Base-by-base conservation (phyloP, 2,888 invertebrate genomes). In the Monochamus alternatus region DNA sequence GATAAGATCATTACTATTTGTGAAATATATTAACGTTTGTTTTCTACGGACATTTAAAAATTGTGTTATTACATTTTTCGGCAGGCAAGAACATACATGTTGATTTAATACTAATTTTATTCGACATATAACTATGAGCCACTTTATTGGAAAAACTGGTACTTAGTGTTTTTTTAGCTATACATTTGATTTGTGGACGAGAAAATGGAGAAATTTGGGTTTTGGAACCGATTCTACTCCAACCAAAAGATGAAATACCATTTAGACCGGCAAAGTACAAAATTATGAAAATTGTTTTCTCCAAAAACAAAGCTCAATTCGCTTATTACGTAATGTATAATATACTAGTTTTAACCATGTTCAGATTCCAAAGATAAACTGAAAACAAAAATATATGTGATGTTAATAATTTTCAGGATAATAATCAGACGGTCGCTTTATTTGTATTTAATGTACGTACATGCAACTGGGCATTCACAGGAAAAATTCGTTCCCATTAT, bases 401-500 rank as follows among this genome's bases (percentile, higher is more conserved):
- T 22, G n/a, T n/a, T n/a, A n/a, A 22, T 22, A 22, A 22, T 69
- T 77, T 87, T 58, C 81, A 93, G 93, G 93, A 93, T 81, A 81
- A 81, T 5, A 88, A 89, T 8, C 88, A 87, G 81, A 91, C 91
- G 0, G 90, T 93, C 1, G 90, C 90, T 78, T 89, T 92, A 3
- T 89, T 91, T 82, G 88, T 88, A 77, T 90, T 89, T 78, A 84
- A 88, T 76, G 88, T 89, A 14, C 78, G 85, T 0, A 80, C 76
- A 0, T 85, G 86, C 5, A 63, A 79, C 5, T 94, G 93, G 93
- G 78, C 81, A 0, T 91, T 91, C 77, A 75, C 92, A 32, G 94
- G 92, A 10, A 93, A 93, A 85, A 90, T 92, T 78, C 89, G 92
- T 64, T 90, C 92, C 0, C 94, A 94, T 85, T 91, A 90, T 81